Evolutionary conservation across 2,113 vertebrate genomes (phyloP), one percentile per base, ranked within the genome.

Genomic region (Tragelaphus strepsiceros): DNA sequence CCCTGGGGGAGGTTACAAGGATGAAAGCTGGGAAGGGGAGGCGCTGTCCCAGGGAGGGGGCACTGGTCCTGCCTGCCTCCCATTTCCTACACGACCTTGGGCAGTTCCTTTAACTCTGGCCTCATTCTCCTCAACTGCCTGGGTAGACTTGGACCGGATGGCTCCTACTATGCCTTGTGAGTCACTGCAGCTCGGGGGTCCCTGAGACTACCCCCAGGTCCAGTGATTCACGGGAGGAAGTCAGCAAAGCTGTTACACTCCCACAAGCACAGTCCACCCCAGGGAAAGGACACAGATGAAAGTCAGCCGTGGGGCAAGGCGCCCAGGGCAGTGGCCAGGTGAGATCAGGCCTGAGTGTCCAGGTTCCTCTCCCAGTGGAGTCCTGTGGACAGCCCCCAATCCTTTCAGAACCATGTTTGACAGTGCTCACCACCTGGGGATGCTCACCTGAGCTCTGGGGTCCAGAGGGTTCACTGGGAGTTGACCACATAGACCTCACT

Each of bases 331-430:
- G 53, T 17, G 6, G 10, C 46, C 35, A 10, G 58, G n/a, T 4
- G 39, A 49, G 61, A 8, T 5, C 26, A 5, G 64, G 71, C 0
- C 1, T 0, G 39, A 13, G 32, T 39, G 0, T 3, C 84, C 24
- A 0, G 54, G 39, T 5, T 35, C 13, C 7, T 46, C 62, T 51
- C 87, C 58, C 26, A 1, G 7, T 6, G 28, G 87, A 24, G 61
- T 22, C 2, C 0, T 2, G 61, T 14, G 49, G 22, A 12, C 1
- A 0, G 26, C 6, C 2, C 74, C 17, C 2, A 2, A 1, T 16
- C 2, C 43, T 39, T 22, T 56, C 24, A 11, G 39, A 1, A 5
- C 0, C 0, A 1, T 2, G n/a, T 1, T 46, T 1, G 4, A 17
- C 9, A 5, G 6, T 1, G 9, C 9, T 3, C 2, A 32, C n/a